A percentile compares a stretch with the other conserved stretches of the same genome.
phyloP scores from a whole-genome alignment of 2,888 invertebrate species.

The Scrobipalpa atriplicella region DNA sequence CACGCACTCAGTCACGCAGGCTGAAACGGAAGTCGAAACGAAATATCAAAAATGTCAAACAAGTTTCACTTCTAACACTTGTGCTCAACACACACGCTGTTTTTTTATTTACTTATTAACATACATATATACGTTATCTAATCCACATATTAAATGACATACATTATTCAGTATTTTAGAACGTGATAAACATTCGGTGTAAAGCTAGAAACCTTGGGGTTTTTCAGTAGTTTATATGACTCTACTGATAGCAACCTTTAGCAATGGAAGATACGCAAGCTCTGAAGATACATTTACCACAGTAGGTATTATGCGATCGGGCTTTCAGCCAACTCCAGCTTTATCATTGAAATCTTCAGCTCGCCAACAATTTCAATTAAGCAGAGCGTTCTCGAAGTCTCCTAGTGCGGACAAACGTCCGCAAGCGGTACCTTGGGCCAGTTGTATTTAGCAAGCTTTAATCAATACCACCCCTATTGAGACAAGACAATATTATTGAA shows the following conservation, averaged over 20 bases:
- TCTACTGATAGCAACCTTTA: not conserved
- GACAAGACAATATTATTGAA: not conserved
- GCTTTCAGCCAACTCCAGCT: slow-evolving; percentile 10
- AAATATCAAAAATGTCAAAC: too few species aligned
- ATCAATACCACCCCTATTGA: not conserved
- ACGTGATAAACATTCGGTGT: too few species aligned
- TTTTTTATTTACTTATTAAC: too few species aligned
- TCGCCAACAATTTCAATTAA: slow-evolving; percentile 23
- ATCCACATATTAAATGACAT: too few species aligned
- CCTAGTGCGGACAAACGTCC: not conserved
- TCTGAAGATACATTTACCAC: not conserved
- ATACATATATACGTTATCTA: too few species aligned
- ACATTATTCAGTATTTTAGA: too few species aligned
- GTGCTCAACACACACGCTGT: too few species aligned
- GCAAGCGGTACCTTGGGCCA: not conserved
- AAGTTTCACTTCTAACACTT: too few species aligned
- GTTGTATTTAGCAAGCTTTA: slow-evolving; percentile 9
- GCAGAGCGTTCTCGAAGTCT: not conserved
- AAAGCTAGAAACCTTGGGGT: too few species aligned
- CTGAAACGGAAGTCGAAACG: too few species aligned
- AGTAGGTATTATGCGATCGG: not conserved
- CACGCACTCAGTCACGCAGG: too few species aligned
- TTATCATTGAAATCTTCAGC: slow-evolving; percentile 18
- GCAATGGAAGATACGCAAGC: too few species aligned
- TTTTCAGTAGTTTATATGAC: not conserved